phyloP scores from a whole-genome alignment of 2,888 invertebrate species.

The Cybosia mesomella region DNA sequence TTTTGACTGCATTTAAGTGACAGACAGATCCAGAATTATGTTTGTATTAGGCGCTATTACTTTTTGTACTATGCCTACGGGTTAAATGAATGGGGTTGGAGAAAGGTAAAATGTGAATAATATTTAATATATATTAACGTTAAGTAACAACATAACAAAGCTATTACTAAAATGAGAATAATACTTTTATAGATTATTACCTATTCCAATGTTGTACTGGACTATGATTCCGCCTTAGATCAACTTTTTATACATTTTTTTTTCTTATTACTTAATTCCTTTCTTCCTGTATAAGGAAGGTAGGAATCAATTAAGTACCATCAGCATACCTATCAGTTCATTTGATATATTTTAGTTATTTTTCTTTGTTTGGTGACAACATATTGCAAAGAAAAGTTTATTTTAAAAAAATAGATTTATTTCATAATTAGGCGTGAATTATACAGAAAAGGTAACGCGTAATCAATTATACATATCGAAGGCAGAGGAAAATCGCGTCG shows the following conservation, averaged over 20 bases:
- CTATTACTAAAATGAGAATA: constrained; percentile 1
- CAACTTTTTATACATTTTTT: neutral
- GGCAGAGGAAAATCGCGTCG: neutral
- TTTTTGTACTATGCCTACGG: too few relatives aligned
- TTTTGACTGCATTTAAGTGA: neutral
- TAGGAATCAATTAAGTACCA: neutral
- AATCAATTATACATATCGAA: neutral
- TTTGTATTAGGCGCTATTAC: too few relatives aligned
- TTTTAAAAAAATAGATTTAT: too few relatives aligned
- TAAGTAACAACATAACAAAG: neutral
- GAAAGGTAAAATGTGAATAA: neutral
- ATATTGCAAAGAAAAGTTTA: neutral
- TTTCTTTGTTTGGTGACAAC: neutral
- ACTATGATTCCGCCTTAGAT: neutral
- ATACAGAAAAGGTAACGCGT: neutral
- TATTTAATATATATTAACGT: neutral
- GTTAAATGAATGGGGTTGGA: neutral
- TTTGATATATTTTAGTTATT: neutral
- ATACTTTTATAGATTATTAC: neutral
- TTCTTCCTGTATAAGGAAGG: too few relatives aligned
- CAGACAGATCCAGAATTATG: too few relatives aligned
- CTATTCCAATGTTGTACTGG: neutral
- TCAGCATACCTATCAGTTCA: neutral
- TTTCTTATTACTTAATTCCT: neutral
- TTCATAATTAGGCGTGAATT: neutral